Percentiles rank a stretch among this genome's conserved stretches.
These are phyloP conservation scores for Brachyhypopomus gauderio DNA, from an alignment of 2,113 vertebrate species.

Conservation along the genomic window DNA sequence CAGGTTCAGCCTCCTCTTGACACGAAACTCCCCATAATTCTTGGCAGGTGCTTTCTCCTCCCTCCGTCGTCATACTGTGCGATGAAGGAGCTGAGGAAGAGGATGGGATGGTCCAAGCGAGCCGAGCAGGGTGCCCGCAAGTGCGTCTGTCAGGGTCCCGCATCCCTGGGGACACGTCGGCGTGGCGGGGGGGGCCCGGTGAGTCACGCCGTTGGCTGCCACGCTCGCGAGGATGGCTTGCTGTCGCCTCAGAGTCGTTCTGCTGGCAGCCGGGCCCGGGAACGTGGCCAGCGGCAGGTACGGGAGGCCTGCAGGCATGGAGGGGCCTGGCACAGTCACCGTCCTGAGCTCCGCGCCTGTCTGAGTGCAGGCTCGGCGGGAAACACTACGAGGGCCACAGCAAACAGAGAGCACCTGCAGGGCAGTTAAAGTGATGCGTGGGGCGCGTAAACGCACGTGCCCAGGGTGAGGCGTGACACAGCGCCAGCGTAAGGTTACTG, in stretches of 20 bases:
- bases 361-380: not conserved
- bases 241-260: slow-evolving; percentile 45
- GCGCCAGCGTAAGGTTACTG: slow-evolving; percentile 32
- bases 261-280: slow-evolving; percentile 40
- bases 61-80: not conserved
- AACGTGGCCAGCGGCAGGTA: slow-evolving; percentile 56
- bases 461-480: slow-evolving; percentile 51
- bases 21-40: not conserved
- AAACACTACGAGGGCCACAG: slow-evolving; percentile 45
- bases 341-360: slow-evolving; percentile 19
- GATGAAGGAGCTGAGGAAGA: not conserved
- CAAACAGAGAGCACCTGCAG: slow-evolving; percentile 47
- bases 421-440: slow-evolving; percentile 40
- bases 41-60: slow-evolving; percentile 1
- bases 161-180: slow-evolving; percentile 41
- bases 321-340: slow-evolving; percentile 44
- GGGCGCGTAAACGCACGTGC: slow-evolving; percentile 30
- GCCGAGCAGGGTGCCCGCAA: not conserved
- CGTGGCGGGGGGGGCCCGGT: slow-evolving; percentile 38
- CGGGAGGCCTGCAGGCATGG: slow-evolving; percentile 51
- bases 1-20: not conserved
- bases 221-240: slow-evolving; percentile 36
- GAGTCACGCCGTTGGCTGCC: slow-evolving; percentile 51
- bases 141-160: too few species aligned
- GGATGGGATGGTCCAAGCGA: not conserved